Conservation (phyloP, 1,140 invertebrate genomes). For the Stratiolaelaps scimitus region DNA sequence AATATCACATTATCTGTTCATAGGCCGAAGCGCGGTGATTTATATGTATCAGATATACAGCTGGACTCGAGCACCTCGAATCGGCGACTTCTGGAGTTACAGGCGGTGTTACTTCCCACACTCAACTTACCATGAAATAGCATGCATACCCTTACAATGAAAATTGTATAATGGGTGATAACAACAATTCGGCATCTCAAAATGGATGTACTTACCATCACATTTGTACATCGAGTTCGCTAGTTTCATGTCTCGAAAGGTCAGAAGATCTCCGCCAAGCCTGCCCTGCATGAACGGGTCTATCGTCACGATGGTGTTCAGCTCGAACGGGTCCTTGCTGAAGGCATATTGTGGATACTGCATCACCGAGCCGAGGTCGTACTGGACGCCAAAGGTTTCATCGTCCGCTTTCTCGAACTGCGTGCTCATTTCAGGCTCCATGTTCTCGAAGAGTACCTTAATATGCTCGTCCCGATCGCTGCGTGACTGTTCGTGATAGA, state of each 20-base stretch:
- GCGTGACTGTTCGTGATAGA: conserved; percentile 43
- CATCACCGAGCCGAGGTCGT: conserved; percentile 36
- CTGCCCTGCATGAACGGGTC: conserved; percentile 35
- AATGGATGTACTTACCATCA: conserved; percentile 34
- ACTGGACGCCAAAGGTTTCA: conserved; percentile 33
- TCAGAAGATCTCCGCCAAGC: conserved; percentile 32
- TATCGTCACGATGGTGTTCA: conserved; percentile 32
- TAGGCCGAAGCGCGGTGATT: too few species aligned
- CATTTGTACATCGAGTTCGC: conserved; percentile 35
- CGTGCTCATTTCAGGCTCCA: conserved; percentile 34
- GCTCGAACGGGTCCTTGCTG: conserved; percentile 31
- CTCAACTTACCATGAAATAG: too few species aligned
- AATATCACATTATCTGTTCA: too few species aligned
- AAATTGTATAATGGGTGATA: too few species aligned
- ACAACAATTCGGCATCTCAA: too few species aligned
- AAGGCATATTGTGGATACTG: conserved; percentile 35
- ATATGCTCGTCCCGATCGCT: conserved; percentile 41
- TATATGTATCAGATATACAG: too few species aligned
- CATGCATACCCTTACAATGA: too few species aligned
- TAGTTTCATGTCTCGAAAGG: conserved; percentile 35
- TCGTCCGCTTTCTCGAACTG: conserved; percentile 35
- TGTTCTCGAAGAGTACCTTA: conserved; percentile 41
- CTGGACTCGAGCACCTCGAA: too few species aligned
- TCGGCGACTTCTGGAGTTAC: too few species aligned
- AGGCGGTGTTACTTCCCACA: too few species aligned